phyloP scores from a whole-genome alignment of 2,888 invertebrate species.

The Perizoma flavofasciatum region DNA sequence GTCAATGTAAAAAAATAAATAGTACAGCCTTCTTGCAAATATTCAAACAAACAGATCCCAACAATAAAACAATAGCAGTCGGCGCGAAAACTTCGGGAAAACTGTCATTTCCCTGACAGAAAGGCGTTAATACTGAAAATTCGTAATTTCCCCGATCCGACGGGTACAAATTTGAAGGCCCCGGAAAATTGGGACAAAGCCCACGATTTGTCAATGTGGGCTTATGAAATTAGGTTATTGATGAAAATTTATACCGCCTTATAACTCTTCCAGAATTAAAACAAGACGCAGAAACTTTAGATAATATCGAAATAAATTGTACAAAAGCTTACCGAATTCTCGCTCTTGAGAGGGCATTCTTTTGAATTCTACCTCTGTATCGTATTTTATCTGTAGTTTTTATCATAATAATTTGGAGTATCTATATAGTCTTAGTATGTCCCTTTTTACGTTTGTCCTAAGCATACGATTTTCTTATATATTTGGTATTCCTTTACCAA shows the following conservation, averaged over 20 bases:
- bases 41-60: neutral
- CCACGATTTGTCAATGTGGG: slow-evolving; percentile 38
- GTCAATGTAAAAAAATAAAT: no score
- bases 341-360: no score
- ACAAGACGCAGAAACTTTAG: neutral
- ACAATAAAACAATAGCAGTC: slow-evolving; percentile 7
- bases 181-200: slow-evolving; percentile 26
- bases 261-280: slow-evolving; percentile 17
- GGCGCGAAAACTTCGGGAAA: slow-evolving; percentile 17
- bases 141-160: slow-evolving; percentile 26
- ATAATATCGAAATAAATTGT: no score
- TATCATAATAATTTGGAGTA: no score
- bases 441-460: no score
- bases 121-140: slow-evolving; percentile 35
- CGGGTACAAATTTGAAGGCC: slow-evolving; percentile 18
- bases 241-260: slow-evolving; percentile 26
- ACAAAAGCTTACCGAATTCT: no score
- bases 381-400: no score
- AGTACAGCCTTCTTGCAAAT: neutral
- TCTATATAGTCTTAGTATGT: no score
- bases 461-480: no score
- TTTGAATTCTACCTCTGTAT: no score
- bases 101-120: slow-evolving; percentile 22
- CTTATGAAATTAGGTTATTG: slow-evolving; percentile 42
- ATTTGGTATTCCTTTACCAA: no score